Evolutionary conservation across 2,888 invertebrate genomes (phyloP).

Genomic region (Rhogogaster chlorosoma): DNA sequence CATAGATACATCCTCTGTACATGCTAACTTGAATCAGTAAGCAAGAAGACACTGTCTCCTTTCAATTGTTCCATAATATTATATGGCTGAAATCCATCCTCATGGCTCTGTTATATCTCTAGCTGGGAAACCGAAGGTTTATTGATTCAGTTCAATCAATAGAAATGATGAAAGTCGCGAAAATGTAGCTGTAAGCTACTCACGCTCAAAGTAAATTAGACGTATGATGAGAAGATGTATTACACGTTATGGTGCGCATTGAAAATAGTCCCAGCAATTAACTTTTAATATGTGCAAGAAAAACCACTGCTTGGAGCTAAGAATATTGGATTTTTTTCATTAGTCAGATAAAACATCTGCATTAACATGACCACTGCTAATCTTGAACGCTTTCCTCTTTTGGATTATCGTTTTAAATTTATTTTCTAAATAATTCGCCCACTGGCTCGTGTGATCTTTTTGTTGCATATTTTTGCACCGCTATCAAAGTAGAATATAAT

Average conservation of each 20-base stretch:
- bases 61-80: background rate
- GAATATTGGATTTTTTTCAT: background rate
- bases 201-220: background rate
- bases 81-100: background rate
- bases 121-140: background rate
- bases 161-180: background rate
- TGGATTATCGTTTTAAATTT: background rate
- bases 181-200: background rate
- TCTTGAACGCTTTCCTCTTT: background rate
- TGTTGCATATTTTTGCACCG: background rate
- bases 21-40: background rate
- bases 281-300: background rate
- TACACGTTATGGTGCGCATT: background rate
- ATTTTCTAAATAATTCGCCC: background rate
- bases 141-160: background rate
- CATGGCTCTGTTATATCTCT: background rate
- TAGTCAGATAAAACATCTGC: background rate
- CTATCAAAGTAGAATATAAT: background rate
- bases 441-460: background rate
- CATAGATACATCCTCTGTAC: background rate
- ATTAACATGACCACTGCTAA: background rate
- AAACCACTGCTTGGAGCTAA: background rate
- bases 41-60: background rate
- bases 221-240: background rate
- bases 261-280: background rate